Base-by-base conservation (phyloP, 2,888 invertebrate species). In the Caenorhabditis wallacei region DNA sequence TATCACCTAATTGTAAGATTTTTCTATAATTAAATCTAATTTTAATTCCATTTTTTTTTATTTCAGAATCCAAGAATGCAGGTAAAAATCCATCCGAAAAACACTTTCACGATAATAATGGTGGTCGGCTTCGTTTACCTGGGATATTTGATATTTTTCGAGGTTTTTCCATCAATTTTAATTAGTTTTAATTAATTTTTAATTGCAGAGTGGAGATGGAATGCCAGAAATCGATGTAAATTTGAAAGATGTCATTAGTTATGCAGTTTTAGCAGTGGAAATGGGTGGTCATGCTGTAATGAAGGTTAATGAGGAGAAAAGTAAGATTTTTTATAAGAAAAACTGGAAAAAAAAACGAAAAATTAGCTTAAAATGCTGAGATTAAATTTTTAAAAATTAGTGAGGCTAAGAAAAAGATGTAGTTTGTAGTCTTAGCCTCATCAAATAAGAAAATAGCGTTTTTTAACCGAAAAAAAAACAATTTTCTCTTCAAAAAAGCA, bases 281-380 rank as follows among this genome's bases (percentile, higher is more conserved):
- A 87, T 91, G 86, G 92, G 91, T 20, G 92, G 92, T 7, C 84
- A 87, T 48, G 92, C 92, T 0, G 89, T 92, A 1, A 81, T 78
- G 16, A 82, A 84, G 26, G 84, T 92, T 8, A 87, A 89, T 63
- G 70, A 85, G 13, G 92, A 91, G 70, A 88, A 88, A 56, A 51
- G 84, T 87, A 26, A 51, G 82, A 10, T 48, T 48, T n/a, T n/a
- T n/a, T n/a, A n/a, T n/a, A n/a, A n/a, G n/a, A n/a, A n/a, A n/a
- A n/a, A n/a, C n/a, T n/a, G n/a, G n/a, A n/a, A n/a, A n/a, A n/a
- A n/a, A n/a, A n/a, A n/a, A n/a, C n/a, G n/a, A n/a, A n/a, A n/a
- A n/a, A n/a, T n/a, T n/a, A n/a, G n/a, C n/a, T n/a, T n/a, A n/a
- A n/a, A n/a, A n/a, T n/a, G n/a, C n/a, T n/a, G n/a, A n/a, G n/a